phyloP scores from a whole-genome alignment of 2,797 vertebrate species.

The Rhincodon typus region DNA sequence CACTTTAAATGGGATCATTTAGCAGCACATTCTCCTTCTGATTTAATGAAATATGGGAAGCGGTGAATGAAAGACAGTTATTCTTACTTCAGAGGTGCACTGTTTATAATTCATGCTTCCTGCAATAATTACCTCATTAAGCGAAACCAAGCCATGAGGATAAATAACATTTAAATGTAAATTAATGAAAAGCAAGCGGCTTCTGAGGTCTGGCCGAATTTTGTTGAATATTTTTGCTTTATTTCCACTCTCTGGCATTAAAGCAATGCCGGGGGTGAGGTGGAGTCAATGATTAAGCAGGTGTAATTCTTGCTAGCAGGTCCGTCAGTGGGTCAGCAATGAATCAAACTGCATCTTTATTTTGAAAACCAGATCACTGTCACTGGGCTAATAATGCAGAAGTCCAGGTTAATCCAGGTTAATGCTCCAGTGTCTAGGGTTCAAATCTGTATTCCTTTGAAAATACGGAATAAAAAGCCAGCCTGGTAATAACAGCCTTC shows the following conservation, averaged over 20 bases:
- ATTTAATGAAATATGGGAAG: not conserved
- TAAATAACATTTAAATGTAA: constrained; percentile 21
- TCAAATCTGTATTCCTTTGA: too few relatives aligned
- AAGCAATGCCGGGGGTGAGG: not conserved
- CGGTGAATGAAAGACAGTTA: not conserved
- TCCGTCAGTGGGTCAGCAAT: not conserved
- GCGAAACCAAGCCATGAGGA: not conserved
- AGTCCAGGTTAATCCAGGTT: too few relatives aligned
- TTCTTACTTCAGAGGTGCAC: not conserved
- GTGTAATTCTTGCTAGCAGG: not conserved
- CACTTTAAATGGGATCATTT: not conserved
- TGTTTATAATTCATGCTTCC: not conserved
- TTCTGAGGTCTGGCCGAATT: not conserved
- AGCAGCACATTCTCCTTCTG: not conserved
- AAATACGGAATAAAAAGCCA: too few relatives aligned
- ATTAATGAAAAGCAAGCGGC: not conserved
- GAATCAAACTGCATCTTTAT: not conserved
- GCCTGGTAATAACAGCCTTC: too few relatives aligned
- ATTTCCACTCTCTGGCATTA: not conserved
- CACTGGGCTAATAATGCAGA: too few relatives aligned
- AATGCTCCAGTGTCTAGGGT: too few relatives aligned
- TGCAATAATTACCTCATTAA: not conserved
- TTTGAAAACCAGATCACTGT: not conserved
- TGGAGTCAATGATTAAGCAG: not conserved
- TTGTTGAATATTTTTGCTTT: not conserved